Percentiles rank a stretch among this genome's conserved stretches.
phyloP scores from a whole-genome alignment of 2,113 vertebrate genomes.

The Opisthocomus hoazin region DNA sequence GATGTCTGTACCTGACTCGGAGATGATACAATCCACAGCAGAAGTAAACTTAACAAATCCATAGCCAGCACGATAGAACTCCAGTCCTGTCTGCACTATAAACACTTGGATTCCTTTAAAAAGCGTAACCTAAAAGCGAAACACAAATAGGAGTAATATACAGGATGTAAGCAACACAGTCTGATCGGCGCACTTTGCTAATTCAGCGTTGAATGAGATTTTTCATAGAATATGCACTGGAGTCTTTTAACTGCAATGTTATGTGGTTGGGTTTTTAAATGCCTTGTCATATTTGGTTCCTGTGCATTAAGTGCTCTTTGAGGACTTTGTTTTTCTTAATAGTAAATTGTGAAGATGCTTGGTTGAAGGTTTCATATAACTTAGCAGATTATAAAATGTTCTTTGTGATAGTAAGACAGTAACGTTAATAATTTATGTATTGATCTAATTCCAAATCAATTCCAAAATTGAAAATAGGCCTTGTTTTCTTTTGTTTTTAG shows the following conservation, averaged over 20 bases:
- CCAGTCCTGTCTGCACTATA: not conserved
- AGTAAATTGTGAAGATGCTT: not conserved
- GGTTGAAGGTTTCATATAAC: not conserved
- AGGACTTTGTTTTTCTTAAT: not conserved
- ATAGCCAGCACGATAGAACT: not conserved
- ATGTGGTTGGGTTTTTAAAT: not conserved
- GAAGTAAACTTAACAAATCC: not conserved
- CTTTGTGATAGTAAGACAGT: not conserved
- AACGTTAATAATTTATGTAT: not conserved
- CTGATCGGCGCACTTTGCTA: not conserved
- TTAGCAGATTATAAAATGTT: not conserved
- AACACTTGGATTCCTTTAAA: not conserved
- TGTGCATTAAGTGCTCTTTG: not conserved
- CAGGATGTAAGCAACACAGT: not conserved
- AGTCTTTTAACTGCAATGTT: not conserved
- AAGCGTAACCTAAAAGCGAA: not conserved
- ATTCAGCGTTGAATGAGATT: not conserved
- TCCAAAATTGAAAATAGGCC: not conserved
- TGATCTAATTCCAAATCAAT: not conserved
- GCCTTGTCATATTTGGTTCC: not conserved
- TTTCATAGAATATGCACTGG: not conserved
- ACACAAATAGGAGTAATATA: not conserved
- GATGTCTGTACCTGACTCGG: not conserved
- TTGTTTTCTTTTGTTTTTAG: conserved; percentile 63
- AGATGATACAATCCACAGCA: not conserved